These are phyloP conservation scores for Phrynocephalus forsythii DNA, from an alignment of 2,797 vertebrate genomes.

Conservation along the genomic window DNA sequence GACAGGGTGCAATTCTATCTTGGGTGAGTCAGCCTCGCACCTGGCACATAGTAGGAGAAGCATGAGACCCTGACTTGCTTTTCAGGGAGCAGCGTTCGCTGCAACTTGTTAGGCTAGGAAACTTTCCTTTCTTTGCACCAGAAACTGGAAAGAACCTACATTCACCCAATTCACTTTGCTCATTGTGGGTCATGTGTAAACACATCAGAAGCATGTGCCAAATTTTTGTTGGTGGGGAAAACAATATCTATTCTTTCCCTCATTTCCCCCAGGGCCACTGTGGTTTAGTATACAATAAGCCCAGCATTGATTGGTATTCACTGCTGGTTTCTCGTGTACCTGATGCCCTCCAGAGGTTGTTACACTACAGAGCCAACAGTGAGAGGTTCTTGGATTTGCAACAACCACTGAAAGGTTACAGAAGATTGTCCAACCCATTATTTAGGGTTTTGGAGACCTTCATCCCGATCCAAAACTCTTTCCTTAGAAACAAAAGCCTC, in stretches of 20 bases:
- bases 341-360: too few species aligned
- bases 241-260: too few species aligned
- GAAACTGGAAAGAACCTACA: not conserved
- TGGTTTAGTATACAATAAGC: not conserved
- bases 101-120: not conserved
- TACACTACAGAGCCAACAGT: not conserved
- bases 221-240: not conserved
- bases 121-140: not conserved
- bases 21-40: slow-evolving; percentile 9
- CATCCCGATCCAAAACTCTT: not conserved
- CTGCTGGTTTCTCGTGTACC: too few species aligned
- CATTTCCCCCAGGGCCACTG: not conserved
- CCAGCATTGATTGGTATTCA: too few species aligned
- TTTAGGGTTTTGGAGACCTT: not conserved
- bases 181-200: too few species aligned
- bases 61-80: not conserved
- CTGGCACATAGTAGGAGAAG: slow-evolving; percentile 3
- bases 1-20: not conserved
- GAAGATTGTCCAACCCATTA: too few species aligned
- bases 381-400: not conserved
- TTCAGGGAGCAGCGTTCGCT: too few species aligned
- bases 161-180: not conserved
- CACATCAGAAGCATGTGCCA: too few species aligned
- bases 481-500: too few species aligned
- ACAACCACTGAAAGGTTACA: not conserved